Percentiles rank a stretch among this genome's conserved stretches.
These are phyloP conservation scores for Elephas maximus DNA, from an alignment of 2,113 vertebrate genomes.

Conservation along the genomic window DNA sequence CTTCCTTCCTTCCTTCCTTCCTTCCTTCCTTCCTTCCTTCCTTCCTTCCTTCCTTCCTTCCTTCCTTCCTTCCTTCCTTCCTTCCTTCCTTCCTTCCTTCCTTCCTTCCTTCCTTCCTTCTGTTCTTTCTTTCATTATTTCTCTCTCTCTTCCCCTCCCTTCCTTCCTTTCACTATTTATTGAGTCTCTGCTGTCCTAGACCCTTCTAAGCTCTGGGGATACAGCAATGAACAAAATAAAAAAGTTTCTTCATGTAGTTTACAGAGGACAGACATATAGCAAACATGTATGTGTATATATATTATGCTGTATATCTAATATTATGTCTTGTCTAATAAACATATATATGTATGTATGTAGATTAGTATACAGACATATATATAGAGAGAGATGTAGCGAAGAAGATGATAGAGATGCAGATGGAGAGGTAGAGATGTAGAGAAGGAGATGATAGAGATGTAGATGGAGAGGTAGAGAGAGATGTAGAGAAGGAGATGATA, in stretches of 20 bases:
- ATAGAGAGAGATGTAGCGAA: background rate
- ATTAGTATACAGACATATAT: background rate
- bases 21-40: background rate
- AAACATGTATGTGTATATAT: background rate
- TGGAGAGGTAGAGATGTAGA: background rate
- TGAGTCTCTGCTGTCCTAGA: background rate
- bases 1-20: too few species aligned
- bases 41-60: background rate
- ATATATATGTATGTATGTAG: background rate
- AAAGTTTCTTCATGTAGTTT: too few species aligned
- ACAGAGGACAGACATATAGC: too few species aligned
- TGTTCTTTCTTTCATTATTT: too few species aligned
- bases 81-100: background rate
- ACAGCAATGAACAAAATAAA: background rate
- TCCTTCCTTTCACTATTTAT: background rate
- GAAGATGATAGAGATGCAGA: background rate
- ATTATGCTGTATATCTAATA: background rate
- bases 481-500: too few species aligned
- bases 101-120: background rate
- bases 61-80: background rate
- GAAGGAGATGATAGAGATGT: too few species aligned
- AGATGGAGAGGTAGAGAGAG: too few species aligned
- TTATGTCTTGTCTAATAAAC: too few species aligned
- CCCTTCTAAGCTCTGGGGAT: background rate
- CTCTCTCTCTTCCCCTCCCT: too few species aligned